Conservation (phyloP, 1,140 invertebrate genomes). For the Brachionus calyciflorus region DNA sequence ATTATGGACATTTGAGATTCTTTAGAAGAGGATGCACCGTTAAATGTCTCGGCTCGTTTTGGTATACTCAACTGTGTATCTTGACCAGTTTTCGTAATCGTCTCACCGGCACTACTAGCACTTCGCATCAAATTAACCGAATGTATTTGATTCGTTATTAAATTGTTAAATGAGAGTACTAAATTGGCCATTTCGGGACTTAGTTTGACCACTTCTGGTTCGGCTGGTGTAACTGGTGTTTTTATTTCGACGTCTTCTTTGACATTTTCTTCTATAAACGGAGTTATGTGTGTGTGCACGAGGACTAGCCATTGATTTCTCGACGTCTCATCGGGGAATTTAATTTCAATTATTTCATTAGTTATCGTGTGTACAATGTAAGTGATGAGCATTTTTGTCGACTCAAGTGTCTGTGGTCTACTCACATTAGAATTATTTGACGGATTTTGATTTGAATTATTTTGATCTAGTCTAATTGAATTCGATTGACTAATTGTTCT, state of each 20-base stretch:
- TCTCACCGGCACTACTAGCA: slow-evolving; percentile 46
- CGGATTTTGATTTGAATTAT: neutral
- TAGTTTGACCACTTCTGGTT: neutral
- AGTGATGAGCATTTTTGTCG: neutral
- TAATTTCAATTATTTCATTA: slow-evolving; percentile 44
- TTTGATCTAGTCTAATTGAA: neutral
- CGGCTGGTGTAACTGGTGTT: neutral
- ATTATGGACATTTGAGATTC: slow-evolving; percentile 44
- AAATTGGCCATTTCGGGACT: slow-evolving; percentile 28
- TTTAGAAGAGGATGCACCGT: slow-evolving; percentile 39
- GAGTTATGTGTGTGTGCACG: slow-evolving; percentile 39
- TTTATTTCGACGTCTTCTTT: neutral
- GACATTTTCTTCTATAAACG: slow-evolving; percentile 35
- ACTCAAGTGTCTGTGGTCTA: neutral
- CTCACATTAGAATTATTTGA: neutral
- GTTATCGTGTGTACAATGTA: slow-evolving; percentile 42
- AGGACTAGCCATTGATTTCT: slow-evolving; percentile 36
- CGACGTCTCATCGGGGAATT: slow-evolving; percentile 16
- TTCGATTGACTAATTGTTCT: slow-evolving; percentile 14
- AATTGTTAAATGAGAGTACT: slow-evolving; percentile 1
- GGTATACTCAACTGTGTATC: slow-evolving; percentile 40
- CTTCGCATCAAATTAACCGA: slow-evolving; percentile 45
- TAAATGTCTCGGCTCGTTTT: slow-evolving; percentile 44
- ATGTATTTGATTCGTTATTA: slow-evolving; percentile 11
- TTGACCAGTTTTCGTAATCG: slow-evolving; percentile 2